Evolutionary conservation across 1,140 invertebrate species (phyloP).

Genomic region (Daktulosphaira vitifoliae): DNA sequence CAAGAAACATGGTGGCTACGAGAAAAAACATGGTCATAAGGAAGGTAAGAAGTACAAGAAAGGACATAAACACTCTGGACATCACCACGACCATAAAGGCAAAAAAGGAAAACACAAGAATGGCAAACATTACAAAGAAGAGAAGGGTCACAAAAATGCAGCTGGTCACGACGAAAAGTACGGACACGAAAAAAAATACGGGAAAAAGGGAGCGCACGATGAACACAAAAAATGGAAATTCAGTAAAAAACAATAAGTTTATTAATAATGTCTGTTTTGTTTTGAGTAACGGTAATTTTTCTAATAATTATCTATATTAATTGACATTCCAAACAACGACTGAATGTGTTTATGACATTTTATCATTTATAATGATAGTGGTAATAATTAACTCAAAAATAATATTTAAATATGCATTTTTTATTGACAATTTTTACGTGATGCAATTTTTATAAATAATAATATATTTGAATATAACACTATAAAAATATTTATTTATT

Average conservation of each 20-base stretch:
- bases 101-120: constrained; percentile 54
- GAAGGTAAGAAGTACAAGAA: constrained; percentile 67
- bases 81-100: constrained; percentile 54
- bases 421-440: too few species aligned
- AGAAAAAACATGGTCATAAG: constrained; percentile 54
- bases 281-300: too few species aligned
- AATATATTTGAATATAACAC: too few species aligned
- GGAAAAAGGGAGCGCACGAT: constrained; percentile 57
- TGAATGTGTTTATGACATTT: too few species aligned
- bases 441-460: too few species aligned
- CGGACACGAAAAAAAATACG: constrained; percentile 54
- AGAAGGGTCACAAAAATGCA: constrained; percentile 58
- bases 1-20: constrained; percentile 52
- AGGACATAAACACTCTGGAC: constrained; percentile 57
- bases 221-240: constrained; percentile 58
- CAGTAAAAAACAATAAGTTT: constrained; percentile 37
- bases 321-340: too few species aligned
- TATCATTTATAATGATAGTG: too few species aligned
- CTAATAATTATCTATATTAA: too few species aligned
- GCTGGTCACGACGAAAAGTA: constrained; percentile 58
- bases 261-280: too few species aligned
- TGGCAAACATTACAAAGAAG: constrained; percentile 51
- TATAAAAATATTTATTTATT: too few species aligned
- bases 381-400: too few species aligned
- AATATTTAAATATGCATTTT: too few species aligned